These are phyloP conservation scores for Drosophila paramelanica DNA, from an alignment of 2,888 invertebrate species.

Conservation along the genomic window DNA sequence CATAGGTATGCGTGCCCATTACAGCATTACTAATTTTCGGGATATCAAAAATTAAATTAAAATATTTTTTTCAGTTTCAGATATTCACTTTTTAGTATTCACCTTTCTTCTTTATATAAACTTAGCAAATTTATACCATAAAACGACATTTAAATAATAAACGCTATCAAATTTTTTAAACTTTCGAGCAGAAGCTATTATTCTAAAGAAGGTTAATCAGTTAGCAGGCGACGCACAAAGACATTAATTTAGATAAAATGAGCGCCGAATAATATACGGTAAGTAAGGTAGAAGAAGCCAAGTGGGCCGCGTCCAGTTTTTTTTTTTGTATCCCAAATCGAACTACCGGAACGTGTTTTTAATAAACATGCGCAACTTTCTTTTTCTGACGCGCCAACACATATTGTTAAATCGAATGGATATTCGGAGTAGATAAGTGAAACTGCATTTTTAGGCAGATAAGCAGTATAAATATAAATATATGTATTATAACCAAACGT, in stretches of 20 bases:
- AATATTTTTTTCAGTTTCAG: not conserved
- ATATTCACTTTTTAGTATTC: not conserved
- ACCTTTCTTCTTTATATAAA: not conserved
- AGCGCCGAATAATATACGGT: not conserved
- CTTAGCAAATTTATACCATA: not conserved
- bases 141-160: not conserved
- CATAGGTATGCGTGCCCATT: too few relatives aligned
- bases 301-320: conserved; percentile 7
- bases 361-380: conserved; percentile 76
- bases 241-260: not conserved
- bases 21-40: too few relatives aligned
- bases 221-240: not conserved
- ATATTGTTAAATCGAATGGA: conserved; percentile 27
- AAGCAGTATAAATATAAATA: conserved; percentile 20
- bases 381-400: conserved; percentile 54
- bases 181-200: not conserved
- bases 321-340: conserved; percentile 31
- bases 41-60: too few relatives aligned
- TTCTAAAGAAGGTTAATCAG: not conserved
- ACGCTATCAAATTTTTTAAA: not conserved
- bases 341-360: conserved; percentile 66
- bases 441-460: not conserved
- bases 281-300: not conserved
- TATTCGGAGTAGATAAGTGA: conserved; percentile 13
- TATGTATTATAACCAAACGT: conserved; percentile 12